Conservation (phyloP, 2,888 invertebrate species). For the Cheilosia scutellata region DNA sequence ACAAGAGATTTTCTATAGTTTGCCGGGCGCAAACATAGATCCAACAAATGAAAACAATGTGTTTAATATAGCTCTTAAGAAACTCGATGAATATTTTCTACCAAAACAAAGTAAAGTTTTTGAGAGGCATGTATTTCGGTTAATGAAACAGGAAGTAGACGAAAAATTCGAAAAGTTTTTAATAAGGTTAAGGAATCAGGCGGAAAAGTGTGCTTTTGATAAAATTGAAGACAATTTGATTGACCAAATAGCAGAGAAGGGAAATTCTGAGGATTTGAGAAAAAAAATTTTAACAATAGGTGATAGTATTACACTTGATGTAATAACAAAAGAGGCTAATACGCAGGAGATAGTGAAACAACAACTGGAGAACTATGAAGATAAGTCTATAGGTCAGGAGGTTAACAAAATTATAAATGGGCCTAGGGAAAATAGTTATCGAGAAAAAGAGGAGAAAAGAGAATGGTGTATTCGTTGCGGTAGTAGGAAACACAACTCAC, state of each 20-base stretch:
- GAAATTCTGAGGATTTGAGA: slow-evolving; percentile 73
- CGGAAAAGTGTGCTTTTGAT: slow-evolving; percentile 77
- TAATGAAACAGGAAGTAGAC: slow-evolving; percentile 78
- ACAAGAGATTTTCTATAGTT: slow-evolving; percentile 43
- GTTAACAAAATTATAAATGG: slow-evolving; percentile 28
- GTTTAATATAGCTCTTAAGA: slow-evolving; percentile 86
- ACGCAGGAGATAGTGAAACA: slow-evolving; percentile 42
- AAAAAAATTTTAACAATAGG: slow-evolving; percentile 46
- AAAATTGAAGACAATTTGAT: slow-evolving; percentile 75
- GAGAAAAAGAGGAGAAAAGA: slow-evolving; percentile 19
- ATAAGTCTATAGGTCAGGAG: slow-evolving; percentile 29
- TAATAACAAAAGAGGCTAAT: slow-evolving; percentile 55
- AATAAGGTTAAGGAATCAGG: slow-evolving; percentile 71
- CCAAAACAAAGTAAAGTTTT: slow-evolving; percentile 78
- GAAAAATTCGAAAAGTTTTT: slow-evolving; percentile 79
- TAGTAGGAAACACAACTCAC: slow-evolving; percentile 24
- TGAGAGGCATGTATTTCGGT: slow-evolving; percentile 79
- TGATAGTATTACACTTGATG: slow-evolving; percentile 45
- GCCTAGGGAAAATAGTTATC: slow-evolving; percentile 29
- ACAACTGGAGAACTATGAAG: slow-evolving; percentile 45
- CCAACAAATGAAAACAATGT: slow-evolving; percentile 84
- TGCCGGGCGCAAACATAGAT: slow-evolving; percentile 37
- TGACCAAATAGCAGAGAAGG: slow-evolving; percentile 78
- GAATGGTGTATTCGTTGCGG: slow-evolving; percentile 24
- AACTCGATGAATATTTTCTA: slow-evolving; percentile 69